Conservation (phyloP, 2,888 invertebrate genomes). For the Osmoderma eremita region DNA sequence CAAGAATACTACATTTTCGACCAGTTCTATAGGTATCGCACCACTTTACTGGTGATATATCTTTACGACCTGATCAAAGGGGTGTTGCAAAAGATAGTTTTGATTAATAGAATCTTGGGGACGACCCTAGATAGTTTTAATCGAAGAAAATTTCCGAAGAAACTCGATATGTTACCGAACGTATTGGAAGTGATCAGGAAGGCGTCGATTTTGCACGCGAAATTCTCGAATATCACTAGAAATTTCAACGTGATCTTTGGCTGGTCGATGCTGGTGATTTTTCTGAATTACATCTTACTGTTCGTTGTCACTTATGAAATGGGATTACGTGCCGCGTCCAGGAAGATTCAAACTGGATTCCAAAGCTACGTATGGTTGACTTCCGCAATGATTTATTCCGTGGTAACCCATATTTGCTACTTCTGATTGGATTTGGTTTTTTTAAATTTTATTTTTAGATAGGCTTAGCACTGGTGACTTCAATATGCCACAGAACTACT, state of each 20-base stretch:
- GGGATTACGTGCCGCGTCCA: background rate
- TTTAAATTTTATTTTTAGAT: no score
- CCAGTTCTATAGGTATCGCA: constrained; percentile 8
- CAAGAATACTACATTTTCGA: background rate
- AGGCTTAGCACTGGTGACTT: background rate
- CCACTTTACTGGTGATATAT: background rate
- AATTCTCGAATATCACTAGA: background rate
- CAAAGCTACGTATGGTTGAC: no score
- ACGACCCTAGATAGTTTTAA: background rate
- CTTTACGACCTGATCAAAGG: background rate
- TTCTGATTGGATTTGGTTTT: background rate
- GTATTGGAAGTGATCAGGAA: background rate
- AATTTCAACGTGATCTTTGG: constrained; percentile 2
- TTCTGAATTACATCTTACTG: background rate
- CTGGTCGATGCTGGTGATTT: background rate
- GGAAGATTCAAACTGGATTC: no score
- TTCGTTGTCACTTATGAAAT: background rate
- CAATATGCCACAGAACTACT: background rate
- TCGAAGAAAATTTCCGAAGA: background rate
- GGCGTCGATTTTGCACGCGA: background rate
- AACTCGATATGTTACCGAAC: background rate
- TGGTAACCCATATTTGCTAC: background rate
- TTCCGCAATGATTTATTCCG: background rate
- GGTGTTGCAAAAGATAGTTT: background rate
- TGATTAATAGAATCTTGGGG: background rate